Evolutionary conservation across 2,888 invertebrate genomes (phyloP).

Genomic region (Atherix ibis): DNA sequence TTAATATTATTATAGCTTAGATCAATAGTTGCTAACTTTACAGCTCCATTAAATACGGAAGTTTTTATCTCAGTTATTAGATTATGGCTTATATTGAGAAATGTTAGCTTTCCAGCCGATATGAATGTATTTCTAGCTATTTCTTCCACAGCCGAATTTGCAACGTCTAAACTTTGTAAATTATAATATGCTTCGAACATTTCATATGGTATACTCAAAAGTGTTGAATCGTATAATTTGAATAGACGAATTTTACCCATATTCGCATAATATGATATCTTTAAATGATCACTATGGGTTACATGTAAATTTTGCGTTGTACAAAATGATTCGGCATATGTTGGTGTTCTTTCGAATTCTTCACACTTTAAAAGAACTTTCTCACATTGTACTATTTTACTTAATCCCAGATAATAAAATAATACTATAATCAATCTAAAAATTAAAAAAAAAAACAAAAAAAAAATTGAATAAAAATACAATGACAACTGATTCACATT

Average conservation of each 20-base stretch:
- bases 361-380: constrained; percentile 28
- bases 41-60: constrained; percentile 27
- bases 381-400: constrained; percentile 11
- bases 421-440: too few relatives aligned
- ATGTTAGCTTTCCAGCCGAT: constrained; percentile 23
- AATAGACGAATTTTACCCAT: constrained; percentile 26
- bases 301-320: constrained; percentile 27
- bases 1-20: constrained; percentile 23
- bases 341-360: constrained; percentile 27
- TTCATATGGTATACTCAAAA: constrained; percentile 28
- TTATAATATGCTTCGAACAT: constrained; percentile 25
- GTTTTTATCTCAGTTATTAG: constrained; percentile 25
- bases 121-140: constrained; percentile 27
- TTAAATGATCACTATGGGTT: constrained; percentile 27
- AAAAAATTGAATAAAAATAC: too few relatives aligned
- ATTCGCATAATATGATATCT: constrained; percentile 19
- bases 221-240: constrained; percentile 29
- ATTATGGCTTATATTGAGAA: constrained; percentile 25
- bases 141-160: constrained; percentile 26
- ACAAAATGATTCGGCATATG: constrained; percentile 22
- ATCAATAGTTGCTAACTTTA: constrained; percentile 23
- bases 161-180: constrained; percentile 26
- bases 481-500: too few relatives aligned
- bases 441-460: too few relatives aligned
- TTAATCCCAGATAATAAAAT: too few relatives aligned